Conservation (phyloP, 1,140 invertebrate species). For the Drosophila neocordata region DNA sequence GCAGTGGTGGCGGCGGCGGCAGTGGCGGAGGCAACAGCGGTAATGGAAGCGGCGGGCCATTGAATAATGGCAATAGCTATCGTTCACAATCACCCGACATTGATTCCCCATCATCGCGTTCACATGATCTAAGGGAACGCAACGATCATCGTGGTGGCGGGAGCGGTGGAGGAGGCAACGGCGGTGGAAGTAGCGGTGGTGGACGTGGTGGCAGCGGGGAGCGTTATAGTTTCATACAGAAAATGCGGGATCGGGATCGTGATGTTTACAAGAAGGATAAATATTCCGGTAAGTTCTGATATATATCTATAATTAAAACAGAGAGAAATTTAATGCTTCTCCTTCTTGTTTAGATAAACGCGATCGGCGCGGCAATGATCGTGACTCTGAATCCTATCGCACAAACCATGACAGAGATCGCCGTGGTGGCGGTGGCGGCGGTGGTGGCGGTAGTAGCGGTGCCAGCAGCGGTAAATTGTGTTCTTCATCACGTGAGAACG, state of each 20-base stretch:
- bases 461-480: conserved; percentile 66
- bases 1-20: conserved; percentile 87
- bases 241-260: conserved; percentile 93
- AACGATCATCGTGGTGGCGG: conserved; percentile 82
- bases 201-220: conserved; percentile 83
- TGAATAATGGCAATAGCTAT: conserved; percentile 89
- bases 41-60: conserved; percentile 84
- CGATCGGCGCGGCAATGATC: conserved; percentile 86
- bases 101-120: conserved; percentile 84
- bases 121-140: conserved; percentile 86
- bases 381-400: conserved; percentile 89
- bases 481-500: conserved; percentile 76
- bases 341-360: conserved; percentile 87
- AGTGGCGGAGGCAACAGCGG: conserved; percentile 87
- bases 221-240: conserved; percentile 88
- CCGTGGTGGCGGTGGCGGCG: conserved; percentile 54
- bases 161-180: conserved; percentile 82
- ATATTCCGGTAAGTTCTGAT: conserved; percentile 86
- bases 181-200: conserved; percentile 82
- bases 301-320: background rate
- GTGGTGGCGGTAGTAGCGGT: conserved; percentile 51
- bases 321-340: background rate
- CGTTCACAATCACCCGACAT: conserved; percentile 89
- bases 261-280: conserved; percentile 95
- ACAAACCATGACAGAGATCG: conserved; percentile 91